phyloP scores from a whole-genome alignment of 2,113 vertebrate genomes.

The Pseudopodoces humilis region DNA sequence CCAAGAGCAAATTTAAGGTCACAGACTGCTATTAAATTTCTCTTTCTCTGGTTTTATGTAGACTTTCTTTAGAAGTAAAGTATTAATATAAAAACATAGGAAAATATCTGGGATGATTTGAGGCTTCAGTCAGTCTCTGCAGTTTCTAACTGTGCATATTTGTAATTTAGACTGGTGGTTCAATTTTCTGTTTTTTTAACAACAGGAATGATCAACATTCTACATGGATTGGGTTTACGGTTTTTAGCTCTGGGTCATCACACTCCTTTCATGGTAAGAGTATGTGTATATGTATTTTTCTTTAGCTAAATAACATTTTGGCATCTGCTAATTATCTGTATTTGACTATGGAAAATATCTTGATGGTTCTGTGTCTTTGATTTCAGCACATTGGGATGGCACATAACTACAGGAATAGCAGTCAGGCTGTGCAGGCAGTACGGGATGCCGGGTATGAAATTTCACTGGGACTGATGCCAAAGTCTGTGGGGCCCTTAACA shows the following conservation, averaged over 20 bases:
- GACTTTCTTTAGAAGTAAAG: background rate
- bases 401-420: slow-evolving; percentile 97
- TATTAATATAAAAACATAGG: background rate
- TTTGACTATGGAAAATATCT: background rate
- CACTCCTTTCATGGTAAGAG: slow-evolving; percentile 94
- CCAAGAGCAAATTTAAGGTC: background rate
- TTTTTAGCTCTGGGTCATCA: slow-evolving; percentile 95
- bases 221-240: slow-evolving; percentile 93
- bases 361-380: background rate
- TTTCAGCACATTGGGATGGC: slow-evolving; percentile 97
- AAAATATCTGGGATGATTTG: background rate
- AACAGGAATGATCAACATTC: slow-evolving; percentile 97
- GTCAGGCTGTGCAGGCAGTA: slow-evolving; percentile 95
- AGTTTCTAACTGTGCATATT: background rate
- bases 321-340: background rate
- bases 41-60: background rate
- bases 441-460: slow-evolving; percentile 98
- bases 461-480: slow-evolving; percentile 95
- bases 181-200: background rate
- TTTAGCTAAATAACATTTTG: background rate
- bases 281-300: background rate
- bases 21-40: background rate
- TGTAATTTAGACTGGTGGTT: background rate
- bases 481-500: slow-evolving; percentile 92
- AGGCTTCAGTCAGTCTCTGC: background rate